Base-by-base conservation (phyloP, 2,888 invertebrate species). In the Chesias legatella region DNA sequence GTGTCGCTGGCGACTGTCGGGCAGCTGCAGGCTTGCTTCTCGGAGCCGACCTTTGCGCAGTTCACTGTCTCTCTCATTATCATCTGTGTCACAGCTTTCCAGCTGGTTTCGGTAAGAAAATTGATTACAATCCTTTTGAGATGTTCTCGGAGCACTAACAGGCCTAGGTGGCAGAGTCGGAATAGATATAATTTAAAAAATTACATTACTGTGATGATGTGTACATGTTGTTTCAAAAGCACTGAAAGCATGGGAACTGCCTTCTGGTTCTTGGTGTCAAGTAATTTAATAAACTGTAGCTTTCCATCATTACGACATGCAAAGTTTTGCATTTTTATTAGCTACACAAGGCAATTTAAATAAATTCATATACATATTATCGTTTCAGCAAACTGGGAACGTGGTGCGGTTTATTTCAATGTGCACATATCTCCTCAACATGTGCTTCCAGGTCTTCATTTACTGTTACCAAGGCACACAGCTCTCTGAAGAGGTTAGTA, bases 401-500 rank as follows among this genome's bases (percentile, higher is more conserved):
- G 50, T 72, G 1, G 73, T 88, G 7, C 71, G 82, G 0, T 60
- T 88, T 7, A 29, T 84, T 8, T 76, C 84, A 0, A 88, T 88
- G 78, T 71, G 75, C 1, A 77, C 80, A 0, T 90, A 88, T 48
- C 63, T 86, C 0, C 36, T 82, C 17, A 82, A 82, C 50, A 89
- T 90, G 88, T 73, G 75, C 46, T 82, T 74, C 38, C 89, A 90
- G 65, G 80, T 90, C 3, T 89, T 88, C 58, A 63, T 89, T 8
- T 90, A 88, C 59, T 90, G 90, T 46, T 90, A 89, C 53, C 89
- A 88, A 51, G 90, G 90, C n/a, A 83, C 83, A 30, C 75, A 88
- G 38, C 68, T 90, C 0, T 73, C 81, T 6, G 76, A 77, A 44
- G 84, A 89, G 76, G 90, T 89, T 55, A 60, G 33, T 45, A 25